phyloP scores from a whole-genome alignment of 2,113 vertebrate species.

The Lanius ludovicianus region DNA sequence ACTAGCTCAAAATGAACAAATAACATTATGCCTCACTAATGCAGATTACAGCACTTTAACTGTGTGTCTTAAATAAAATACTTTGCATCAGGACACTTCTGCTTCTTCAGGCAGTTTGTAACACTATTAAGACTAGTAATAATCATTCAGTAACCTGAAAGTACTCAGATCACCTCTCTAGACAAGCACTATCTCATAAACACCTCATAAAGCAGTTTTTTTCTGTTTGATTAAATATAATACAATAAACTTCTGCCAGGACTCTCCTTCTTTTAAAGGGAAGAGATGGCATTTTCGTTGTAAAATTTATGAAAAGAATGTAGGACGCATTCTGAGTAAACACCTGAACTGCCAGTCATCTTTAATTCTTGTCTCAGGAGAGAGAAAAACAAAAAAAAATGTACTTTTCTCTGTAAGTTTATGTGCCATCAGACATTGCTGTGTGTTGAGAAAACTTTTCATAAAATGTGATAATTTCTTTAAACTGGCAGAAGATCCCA shows the following conservation, averaged over 20 bases:
- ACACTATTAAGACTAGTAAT: background rate
- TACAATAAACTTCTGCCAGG: background rate
- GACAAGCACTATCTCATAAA: background rate
- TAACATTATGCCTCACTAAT: background rate
- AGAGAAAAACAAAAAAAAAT: background rate
- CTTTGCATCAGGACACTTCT: background rate
- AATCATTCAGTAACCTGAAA: background rate
- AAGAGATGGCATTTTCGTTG: background rate
- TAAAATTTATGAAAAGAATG: background rate
- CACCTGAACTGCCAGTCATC: background rate
- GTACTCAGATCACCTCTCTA: background rate
- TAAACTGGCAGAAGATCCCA: background rate
- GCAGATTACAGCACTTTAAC: background rate
- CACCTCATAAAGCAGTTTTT: background rate
- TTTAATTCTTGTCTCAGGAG: background rate
- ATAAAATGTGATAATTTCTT: background rate
- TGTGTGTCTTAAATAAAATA: background rate
- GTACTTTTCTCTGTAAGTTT: background rate
- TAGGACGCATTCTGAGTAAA: background rate
- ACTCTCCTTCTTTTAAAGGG: background rate
- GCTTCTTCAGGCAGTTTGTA: background rate
- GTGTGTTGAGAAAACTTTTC: background rate
- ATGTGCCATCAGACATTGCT: background rate
- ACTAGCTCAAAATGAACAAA: background rate
- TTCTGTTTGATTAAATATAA: background rate